Evolutionary conservation across 37 sponge, comb jelly and placozoan genomes (phyloP).

Genomic region (Tethya wilhelma): DNA sequence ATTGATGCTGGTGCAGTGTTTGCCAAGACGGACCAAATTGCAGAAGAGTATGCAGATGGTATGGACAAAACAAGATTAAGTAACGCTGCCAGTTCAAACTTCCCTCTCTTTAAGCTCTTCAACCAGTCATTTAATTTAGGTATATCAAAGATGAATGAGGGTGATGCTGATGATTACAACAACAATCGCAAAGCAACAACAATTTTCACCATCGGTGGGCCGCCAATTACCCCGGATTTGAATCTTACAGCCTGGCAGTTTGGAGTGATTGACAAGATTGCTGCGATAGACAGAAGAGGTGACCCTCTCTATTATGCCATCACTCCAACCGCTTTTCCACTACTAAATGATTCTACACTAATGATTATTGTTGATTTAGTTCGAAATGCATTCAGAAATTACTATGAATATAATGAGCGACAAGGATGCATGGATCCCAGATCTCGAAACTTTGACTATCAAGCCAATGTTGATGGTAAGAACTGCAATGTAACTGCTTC

Average conservation of each 20-base stretch:
- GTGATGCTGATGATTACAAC: neutral
- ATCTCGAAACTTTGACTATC: constrained; percentile 63
- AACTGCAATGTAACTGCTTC: constrained; percentile 25
- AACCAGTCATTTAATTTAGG: neutral
- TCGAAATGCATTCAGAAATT: constrained; percentile 30
- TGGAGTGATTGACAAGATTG: constrained; percentile 55
- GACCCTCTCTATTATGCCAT: constrained; percentile 64
- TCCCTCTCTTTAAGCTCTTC: neutral
- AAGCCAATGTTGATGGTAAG: constrained; percentile 58
- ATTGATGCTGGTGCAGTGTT: constrained; percentile 64
- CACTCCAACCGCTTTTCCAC: constrained; percentile 45
- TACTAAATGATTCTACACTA: constrained; percentile 34
- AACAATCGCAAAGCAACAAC: constrained; percentile 23
- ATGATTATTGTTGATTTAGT: constrained; percentile 28
- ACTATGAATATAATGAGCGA: constrained; percentile 63
- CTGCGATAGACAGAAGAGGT: constrained; percentile 61
- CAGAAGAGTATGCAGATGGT: neutral
- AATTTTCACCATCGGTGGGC: constrained; percentile 57
- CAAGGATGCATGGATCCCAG: constrained; percentile 57
- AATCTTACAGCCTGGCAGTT: constrained; percentile 58
- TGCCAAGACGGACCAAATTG: constrained; percentile 44
- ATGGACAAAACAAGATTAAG: neutral
- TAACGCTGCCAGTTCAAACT: constrained; percentile 49
- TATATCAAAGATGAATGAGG: neutral
- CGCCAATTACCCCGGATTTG: constrained; percentile 50